phyloP scores from a whole-genome alignment of 2,113 vertebrate species.

The Promerops cafer region DNA sequence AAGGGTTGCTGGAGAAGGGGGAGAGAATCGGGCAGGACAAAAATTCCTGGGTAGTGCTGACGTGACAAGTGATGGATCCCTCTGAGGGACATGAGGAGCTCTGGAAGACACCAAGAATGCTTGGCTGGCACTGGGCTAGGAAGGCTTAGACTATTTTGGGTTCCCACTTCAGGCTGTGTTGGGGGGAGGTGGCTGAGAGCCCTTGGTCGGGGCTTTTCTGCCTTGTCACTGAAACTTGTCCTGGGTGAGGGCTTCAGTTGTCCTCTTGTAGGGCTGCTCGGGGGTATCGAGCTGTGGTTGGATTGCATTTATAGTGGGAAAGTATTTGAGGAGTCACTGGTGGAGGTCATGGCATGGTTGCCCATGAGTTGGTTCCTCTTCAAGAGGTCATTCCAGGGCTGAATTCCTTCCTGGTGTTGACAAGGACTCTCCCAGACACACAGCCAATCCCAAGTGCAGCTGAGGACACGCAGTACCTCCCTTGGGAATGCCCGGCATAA shows the following conservation, averaged over 20 bases:
- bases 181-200: background rate
- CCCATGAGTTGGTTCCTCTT: background rate
- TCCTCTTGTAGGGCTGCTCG: background rate
- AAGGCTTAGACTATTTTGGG: background rate
- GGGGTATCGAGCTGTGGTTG: background rate
- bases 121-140: background rate
- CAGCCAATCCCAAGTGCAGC: background rate
- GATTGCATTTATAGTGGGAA: background rate
- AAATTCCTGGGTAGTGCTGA: background rate
- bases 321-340: background rate
- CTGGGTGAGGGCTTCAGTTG: background rate
- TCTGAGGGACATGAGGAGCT: background rate
- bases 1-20: background rate
- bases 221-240: background rate
- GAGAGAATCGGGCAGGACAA: rapidly evolving
- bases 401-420: background rate
- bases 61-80: background rate
- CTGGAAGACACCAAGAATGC: background rate
- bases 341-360: background rate
- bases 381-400: background rate
- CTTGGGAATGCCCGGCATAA: background rate
- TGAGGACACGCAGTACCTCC: background rate
- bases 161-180: background rate
- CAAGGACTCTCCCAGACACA: background rate
- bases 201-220: background rate